Base-by-base conservation (phyloP, 2,797 vertebrate species). In the Galagoides demidoff region DNA sequence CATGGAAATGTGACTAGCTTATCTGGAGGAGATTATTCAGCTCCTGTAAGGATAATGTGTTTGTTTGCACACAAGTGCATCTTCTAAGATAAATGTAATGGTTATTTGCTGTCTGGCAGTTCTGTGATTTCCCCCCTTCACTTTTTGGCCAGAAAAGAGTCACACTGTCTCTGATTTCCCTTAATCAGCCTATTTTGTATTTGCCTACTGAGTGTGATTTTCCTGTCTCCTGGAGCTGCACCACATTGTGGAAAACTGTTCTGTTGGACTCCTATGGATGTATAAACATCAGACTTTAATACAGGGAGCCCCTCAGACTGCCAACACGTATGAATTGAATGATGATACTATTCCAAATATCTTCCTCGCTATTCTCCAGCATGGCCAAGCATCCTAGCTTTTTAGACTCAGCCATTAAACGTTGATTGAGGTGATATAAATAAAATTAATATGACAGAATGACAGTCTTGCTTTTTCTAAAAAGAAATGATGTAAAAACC, bases 361-460 rank as follows among this genome's bases (percentile, higher is more conserved):
- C 57, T 93, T 90, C 52, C 37, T 92, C 13, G 5, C 55, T 91
- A 3, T 95, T 96, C 34, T 92, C 59, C 76, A 91, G 45, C 79
- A 59, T 96, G 89, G 37, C 86, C 77, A 77, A 94, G 17, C 31
- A 83, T 64, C 68, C 57, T 74, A 68, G 52, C 12, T 81, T 97
- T 90, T 95, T 70, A 96, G 90, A 92, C 2, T 20, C 52, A 92
- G 29, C 11, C 85, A 92, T 95, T 95, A 96, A 97, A 87, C 73
- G 90, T 85, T 93, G 95, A 92, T 83, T 93, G 95, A 81, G 25
- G 64, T 96, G 77, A 90, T 85, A 98, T 82, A 96, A 96, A 96
- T 81, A 88, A 95, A 97, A 88, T 95, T 96, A 96, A 90, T 95
- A 83, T 93, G 92, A 94, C 90, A 98, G 68, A 96, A 96, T 95